A percentile compares a stretch with the other conserved stretches of the same genome.
phyloP scores from a whole-genome alignment of 2,113 vertebrate species.

The Gopherus evgoodei region DNA sequence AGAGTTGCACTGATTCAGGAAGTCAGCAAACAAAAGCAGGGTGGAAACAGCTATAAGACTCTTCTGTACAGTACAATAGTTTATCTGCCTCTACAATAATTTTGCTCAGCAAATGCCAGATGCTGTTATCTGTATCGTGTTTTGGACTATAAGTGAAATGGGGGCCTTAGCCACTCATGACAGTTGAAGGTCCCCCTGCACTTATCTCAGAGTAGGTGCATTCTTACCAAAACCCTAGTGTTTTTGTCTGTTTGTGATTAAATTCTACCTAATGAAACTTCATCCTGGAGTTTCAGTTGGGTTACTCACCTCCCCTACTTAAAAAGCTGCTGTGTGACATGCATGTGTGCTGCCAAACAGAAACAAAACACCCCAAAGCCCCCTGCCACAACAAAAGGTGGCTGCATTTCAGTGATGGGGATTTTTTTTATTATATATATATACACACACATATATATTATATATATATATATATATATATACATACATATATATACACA shows the following conservation, averaged over 20 bases:
- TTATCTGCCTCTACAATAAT: neutral
- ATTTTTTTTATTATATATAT: neutral
- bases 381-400: neutral
- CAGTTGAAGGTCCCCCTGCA: neutral
- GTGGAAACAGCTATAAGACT: neutral
- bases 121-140: neutral
- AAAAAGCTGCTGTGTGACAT: neutral
- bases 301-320: neutral
- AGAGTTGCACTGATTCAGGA: neutral
- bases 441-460: neutral
- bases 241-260: neutral
- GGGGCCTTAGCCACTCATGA: neutral
- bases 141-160: neutral
- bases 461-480: too few species aligned
- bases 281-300: neutral
- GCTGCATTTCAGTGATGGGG: neutral
- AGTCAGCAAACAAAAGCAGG: neutral
- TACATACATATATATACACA: neutral
- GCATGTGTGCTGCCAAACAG: neutral
- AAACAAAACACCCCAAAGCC: neutral
- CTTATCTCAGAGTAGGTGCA: neutral
- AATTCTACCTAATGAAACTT: neutral
- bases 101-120: neutral
- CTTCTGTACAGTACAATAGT: neutral
- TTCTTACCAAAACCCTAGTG: neutral